Evolutionary conservation across 2,797 vertebrate species (phyloP).

Genomic region (Crenuchus spilurus): DNA sequence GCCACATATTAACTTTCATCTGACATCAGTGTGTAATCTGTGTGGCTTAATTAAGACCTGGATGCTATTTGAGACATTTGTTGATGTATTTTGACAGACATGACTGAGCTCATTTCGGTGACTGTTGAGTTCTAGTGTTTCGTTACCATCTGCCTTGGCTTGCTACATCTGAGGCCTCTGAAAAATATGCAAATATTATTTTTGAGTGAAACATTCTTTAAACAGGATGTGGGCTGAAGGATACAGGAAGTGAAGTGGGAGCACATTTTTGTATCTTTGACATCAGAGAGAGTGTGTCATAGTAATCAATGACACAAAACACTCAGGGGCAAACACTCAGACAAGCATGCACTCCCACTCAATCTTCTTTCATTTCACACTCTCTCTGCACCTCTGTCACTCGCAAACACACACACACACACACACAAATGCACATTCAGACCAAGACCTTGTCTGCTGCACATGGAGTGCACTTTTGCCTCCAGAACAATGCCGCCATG

Average conservation of each 20-base stretch:
- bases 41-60: too few relatives aligned
- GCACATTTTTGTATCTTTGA: constrained; percentile 8
- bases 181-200: too few relatives aligned
- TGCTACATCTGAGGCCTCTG: too few relatives aligned
- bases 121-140: too few relatives aligned
- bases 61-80: too few relatives aligned
- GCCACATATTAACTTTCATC: too few relatives aligned
- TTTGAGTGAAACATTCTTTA: too few relatives aligned
- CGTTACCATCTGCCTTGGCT: too few relatives aligned
- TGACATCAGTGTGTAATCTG: too few relatives aligned
- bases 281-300: not conserved
- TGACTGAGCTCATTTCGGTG: too few relatives aligned
- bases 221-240: not conserved
- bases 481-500: constrained; percentile 43
- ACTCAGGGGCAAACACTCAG: constrained; percentile 6
- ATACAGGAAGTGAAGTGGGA: constrained; percentile 23
- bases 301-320: constrained; percentile 34
- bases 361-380: not conserved
- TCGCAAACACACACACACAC: constrained; percentile 10
- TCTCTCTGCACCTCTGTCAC: not conserved
- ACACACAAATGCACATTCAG: constrained; percentile 19
- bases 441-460: constrained; percentile 20
- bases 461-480: constrained; percentile 42
- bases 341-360: constrained; percentile 26
- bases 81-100: too few relatives aligned